Evolutionary conservation across 2,113 vertebrate genomes (phyloP).

Genomic region (Ranitomeya variabilis): DNA sequence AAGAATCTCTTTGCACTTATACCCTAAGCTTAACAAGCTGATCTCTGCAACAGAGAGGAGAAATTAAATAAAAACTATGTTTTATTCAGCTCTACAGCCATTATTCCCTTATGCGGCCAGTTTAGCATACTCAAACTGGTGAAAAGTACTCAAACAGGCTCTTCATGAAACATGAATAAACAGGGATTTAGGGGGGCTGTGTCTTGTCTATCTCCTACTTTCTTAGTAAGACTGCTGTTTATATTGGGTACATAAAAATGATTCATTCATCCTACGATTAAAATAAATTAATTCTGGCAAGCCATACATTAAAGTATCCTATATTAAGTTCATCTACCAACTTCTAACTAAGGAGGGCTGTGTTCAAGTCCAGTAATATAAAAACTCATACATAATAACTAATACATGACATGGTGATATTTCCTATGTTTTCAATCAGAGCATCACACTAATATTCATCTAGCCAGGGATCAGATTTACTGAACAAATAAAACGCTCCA

Average conservation of each 20-base stretch:
- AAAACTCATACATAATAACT: conserved; percentile 5
- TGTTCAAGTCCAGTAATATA: conserved; percentile 7
- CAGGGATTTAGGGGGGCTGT: neutral
- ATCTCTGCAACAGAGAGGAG: too few relatives aligned
- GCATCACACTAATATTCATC: neutral
- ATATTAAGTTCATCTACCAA: neutral
- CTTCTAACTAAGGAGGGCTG: neutral
- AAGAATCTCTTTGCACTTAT: too few relatives aligned
- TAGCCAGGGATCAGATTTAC: neutral
- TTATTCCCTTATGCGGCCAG: too few relatives aligned
- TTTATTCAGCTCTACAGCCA: too few relatives aligned
- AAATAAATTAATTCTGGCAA: neutral
- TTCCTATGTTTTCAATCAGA: conserved; percentile 1
- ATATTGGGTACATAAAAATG: neutral
- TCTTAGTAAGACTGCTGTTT: neutral
- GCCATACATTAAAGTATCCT: neutral
- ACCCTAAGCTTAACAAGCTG: too few relatives aligned
- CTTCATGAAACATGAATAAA: neutral
- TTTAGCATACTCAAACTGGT: too few relatives aligned
- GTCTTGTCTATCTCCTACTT: neutral
- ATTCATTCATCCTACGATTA: neutral
- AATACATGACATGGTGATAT: neutral
- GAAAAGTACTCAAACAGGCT: neutral
- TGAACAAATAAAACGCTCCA: conserved; percentile 16
- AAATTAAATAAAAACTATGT: too few relatives aligned